Conservation (phyloP, 2,797 vertebrate species). For the Galago senegalensis region DNA sequence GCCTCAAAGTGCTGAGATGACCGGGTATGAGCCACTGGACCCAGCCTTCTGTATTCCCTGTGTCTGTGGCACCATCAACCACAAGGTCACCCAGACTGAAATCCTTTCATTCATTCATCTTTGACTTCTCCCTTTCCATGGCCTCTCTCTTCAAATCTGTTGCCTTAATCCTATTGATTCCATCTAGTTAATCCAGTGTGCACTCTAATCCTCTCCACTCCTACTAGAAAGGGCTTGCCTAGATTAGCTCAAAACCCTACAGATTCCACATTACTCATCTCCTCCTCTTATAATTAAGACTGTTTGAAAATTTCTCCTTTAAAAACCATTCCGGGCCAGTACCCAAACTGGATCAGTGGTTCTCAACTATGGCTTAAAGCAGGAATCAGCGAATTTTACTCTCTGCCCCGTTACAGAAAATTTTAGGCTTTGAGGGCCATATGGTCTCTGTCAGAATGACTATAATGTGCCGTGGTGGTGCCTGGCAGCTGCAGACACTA, state of each 20-base stretch:
- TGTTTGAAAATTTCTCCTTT: not conserved
- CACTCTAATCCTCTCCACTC: not conserved
- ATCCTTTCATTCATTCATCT: slow-evolving; percentile 19
- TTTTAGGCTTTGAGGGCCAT: not conserved
- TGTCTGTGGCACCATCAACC: slow-evolving; percentile 21
- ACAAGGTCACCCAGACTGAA: not conserved
- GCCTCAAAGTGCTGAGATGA: not conserved
- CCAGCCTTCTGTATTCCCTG: not conserved
- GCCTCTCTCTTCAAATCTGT: not conserved
- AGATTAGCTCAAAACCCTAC: not conserved
- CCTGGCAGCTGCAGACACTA: not conserved
- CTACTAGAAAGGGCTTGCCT: not conserved
- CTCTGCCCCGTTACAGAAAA: slow-evolving; percentile 1
- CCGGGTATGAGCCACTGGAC: not conserved
- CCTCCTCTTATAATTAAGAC: not conserved
- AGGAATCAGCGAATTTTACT: not conserved
- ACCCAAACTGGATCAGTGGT: not conserved
- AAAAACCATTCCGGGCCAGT: not conserved
- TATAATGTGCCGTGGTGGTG: not conserved
- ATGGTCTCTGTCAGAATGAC: not conserved
- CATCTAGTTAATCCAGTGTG: not conserved
- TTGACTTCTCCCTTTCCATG: not conserved
- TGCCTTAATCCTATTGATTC: not conserved
- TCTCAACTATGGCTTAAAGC: not conserved
- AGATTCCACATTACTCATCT: not conserved